Percentiles rank a stretch among this genome's conserved stretches.
Conservation (phyloP, 2,888 invertebrate genomes). For the Invenusta paracnida region DNA sequence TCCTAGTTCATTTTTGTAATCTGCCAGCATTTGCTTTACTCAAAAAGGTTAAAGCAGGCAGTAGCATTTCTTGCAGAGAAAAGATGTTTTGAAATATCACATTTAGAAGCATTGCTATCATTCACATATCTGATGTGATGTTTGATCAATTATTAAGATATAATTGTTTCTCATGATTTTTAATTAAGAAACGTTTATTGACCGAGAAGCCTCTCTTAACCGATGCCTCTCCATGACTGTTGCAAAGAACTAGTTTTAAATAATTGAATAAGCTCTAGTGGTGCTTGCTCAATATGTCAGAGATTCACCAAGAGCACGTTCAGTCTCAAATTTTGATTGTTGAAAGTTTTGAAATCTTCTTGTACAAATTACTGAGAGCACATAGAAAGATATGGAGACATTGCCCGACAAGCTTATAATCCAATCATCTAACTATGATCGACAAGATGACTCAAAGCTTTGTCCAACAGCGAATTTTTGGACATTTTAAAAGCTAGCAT, state of each 20-base stretch:
- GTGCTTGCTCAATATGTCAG: constrained; percentile 16
- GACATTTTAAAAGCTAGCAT: neutral
- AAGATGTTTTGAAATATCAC: no score
- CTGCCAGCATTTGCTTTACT: no score
- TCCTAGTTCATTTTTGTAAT: no score
- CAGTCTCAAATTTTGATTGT: neutral
- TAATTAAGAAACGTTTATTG: no score
- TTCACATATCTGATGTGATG: no score
- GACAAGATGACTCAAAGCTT: constrained; percentile 10
- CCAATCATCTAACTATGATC: neutral
- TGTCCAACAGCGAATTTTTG: neutral
- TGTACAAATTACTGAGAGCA: neutral
- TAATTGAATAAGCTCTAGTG: constrained; percentile 14
- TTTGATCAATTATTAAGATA: no score
- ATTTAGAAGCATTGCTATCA: no score
- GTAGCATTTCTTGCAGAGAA: no score
- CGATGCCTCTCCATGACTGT: constrained; percentile 16
- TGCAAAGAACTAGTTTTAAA: neutral
- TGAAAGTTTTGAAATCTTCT: neutral
- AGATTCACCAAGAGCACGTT: constrained; percentile 1
- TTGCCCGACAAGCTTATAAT: neutral
- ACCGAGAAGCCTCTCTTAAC: no score
- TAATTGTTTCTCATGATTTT: no score
- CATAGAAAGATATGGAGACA: neutral
- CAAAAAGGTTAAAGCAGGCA: no score